These are phyloP conservation scores for Tetrax tetrax DNA, from an alignment of 2,113 vertebrate species.

Conservation along the genomic window DNA sequence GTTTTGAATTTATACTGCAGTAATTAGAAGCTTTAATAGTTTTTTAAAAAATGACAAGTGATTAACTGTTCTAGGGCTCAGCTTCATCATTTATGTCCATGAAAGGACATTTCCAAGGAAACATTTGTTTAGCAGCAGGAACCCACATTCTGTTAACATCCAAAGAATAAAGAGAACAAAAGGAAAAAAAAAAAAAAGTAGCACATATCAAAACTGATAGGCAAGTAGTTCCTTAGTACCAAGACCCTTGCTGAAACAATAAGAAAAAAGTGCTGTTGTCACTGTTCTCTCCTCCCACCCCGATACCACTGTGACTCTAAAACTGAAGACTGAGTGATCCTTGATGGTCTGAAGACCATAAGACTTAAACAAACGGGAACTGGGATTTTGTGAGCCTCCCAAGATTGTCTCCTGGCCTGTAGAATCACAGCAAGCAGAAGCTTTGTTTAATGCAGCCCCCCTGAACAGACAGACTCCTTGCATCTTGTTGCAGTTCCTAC, in stretches of 20 bases:
- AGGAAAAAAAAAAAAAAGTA: background rate
- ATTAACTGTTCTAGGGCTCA: background rate
- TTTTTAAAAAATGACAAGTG: background rate
- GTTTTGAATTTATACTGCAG: background rate
- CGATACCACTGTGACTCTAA: background rate
- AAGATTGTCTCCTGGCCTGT: background rate
- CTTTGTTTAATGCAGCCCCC: background rate
- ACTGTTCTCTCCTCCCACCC: background rate
- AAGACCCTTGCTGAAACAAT: background rate
- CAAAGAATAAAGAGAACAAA: background rate
- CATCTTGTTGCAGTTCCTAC: background rate
- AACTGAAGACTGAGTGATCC: background rate
- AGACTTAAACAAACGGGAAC: background rate
- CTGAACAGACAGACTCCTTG: no score
- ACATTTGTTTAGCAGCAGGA: background rate
- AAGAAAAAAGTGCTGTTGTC: background rate
- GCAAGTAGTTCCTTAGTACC: background rate
- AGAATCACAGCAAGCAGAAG: background rate
- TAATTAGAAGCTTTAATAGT: background rate
- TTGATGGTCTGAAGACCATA: background rate
- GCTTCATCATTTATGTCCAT: background rate
- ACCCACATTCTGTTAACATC: background rate
- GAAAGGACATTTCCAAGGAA: background rate
- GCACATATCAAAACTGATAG: background rate
- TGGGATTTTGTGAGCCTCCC: background rate